Conservation (phyloP, 2,888 invertebrate species). For the Pocota personata region DNA sequence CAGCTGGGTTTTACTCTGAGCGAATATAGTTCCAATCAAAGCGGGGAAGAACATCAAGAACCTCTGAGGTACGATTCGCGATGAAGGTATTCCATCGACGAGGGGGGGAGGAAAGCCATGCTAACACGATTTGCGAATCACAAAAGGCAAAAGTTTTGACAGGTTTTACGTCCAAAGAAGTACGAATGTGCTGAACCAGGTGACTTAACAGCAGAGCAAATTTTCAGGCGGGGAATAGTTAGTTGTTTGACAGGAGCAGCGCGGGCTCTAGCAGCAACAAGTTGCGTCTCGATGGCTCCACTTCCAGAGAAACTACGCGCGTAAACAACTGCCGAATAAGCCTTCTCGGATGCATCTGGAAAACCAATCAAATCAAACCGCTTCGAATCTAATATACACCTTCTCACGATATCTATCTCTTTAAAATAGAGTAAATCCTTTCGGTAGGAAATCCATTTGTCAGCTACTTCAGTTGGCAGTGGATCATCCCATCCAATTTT, state of each 20-base stretch:
- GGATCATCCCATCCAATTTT: background rate
- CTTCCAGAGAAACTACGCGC: background rate
- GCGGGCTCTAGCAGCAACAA: slow-evolving; percentile 10
- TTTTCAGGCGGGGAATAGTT: slow-evolving; percentile 42
- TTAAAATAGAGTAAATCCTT: too few relatives aligned
- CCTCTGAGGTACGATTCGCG: slow-evolving; percentile 67
- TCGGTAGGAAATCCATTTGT: too few relatives aligned
- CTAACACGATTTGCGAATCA: slow-evolving; percentile 53
- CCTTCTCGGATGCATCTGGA: background rate
- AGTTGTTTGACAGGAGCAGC: slow-evolving; percentile 50
- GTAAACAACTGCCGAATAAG: background rate
- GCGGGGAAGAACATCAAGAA: slow-evolving; percentile 30
- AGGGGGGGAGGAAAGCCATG: slow-evolving; percentile 71
- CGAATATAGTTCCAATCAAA: slow-evolving; percentile 67
- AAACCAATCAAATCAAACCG: background rate
- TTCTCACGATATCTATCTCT: background rate
- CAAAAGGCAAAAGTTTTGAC: slow-evolving; percentile 12
- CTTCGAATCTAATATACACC: background rate
- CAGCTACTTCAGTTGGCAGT: background rate
- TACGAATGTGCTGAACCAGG: background rate
- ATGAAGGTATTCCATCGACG: background rate
- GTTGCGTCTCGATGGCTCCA: background rate
- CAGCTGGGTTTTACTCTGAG: slow-evolving; percentile 72
- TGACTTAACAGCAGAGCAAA: slow-evolving; percentile 48
- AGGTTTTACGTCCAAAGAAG: background rate